Conservation (phyloP, 92 coral and sea anemone species). For the Epizoanthus ramosus region DNA sequence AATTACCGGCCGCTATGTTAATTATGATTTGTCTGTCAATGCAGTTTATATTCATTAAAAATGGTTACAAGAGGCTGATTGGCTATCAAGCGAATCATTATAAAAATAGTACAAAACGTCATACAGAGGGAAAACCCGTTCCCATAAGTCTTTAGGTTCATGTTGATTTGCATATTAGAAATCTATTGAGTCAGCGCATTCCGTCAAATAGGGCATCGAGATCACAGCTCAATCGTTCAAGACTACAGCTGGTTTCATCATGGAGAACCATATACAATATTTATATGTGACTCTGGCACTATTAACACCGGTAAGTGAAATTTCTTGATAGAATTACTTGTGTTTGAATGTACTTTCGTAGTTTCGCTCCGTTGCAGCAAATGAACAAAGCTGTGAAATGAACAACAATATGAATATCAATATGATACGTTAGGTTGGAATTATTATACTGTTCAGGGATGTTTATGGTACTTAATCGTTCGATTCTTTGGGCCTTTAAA, state of each 20-base stretch:
- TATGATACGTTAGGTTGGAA: not conserved
- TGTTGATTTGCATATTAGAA: constrained; percentile 8
- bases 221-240: not conserved
- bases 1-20: constrained; percentile 3
- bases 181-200: constrained; percentile 31
- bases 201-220: not conserved
- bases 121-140: constrained; percentile 36
- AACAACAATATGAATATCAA: not conserved
- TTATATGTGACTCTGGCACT: no score
- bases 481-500: constrained; percentile 10
- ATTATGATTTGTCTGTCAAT: not conserved
- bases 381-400: not conserved
- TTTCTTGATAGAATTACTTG: not conserved
- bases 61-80: not conserved
- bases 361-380: not conserved
- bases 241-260: no score
- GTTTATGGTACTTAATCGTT: constrained; percentile 3
- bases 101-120: not conserved
- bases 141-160: constrained; percentile 8
- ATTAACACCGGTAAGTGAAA: not conserved
- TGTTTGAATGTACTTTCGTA: not conserved
- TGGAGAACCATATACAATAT: no score
- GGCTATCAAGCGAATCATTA: not conserved
- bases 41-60: not conserved
- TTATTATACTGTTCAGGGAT: not conserved